Evolutionary conservation across 1,140 invertebrate species (phyloP), one percentile per base, ranked within the genome.

Genomic region (Diuraphis noxia): DNA sequence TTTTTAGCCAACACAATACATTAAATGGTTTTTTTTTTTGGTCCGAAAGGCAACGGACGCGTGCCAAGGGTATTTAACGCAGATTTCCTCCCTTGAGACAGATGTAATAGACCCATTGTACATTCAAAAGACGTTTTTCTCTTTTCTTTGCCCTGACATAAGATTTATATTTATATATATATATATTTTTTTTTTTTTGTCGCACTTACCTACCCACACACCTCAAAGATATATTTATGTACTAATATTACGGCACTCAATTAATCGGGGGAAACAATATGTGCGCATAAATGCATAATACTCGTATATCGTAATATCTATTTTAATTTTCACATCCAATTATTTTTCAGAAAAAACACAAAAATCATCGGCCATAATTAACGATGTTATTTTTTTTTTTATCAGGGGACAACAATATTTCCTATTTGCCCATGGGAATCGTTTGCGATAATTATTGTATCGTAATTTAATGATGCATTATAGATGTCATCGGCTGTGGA

Each of bases 41-140:
- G 89, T 91, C 43, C 89, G 36, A 91, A 91, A 91, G 89, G 89
- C 89, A 91, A 91, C 89, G 89, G 89, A 82, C 89, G 89, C 89
- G 89, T 91, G 89, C 89, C 89, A 91, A 13, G 72, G 77, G 89
- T 82, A 91, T 91, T 91, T 91, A 81, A 91, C 89, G 52, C 89
- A 40, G 89, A 91, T 91, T 91, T 91, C 77, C 77, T 91, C 89
- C 89, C 89, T 81, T 77, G 89, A 79, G 56, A 79, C 89, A 91
- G 89, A 91, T 91, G 89, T 82, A 56, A n/a, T 63, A 72, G 77
- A 77, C 23, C 89, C 17, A 82, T 91, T 82, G 77, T 82, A 23
- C 21, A 41, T 38, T 41, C 88, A 81, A 91, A 91, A 91, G 89
- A 91, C 89, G 41, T 91, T 90, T 81, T 82, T 77, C 77, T 81